Evolutionary conservation across 2,113 vertebrate genomes (phyloP), one percentile per base, ranked within the genome.

Genomic region (Phaethornis superciliosus): DNA sequence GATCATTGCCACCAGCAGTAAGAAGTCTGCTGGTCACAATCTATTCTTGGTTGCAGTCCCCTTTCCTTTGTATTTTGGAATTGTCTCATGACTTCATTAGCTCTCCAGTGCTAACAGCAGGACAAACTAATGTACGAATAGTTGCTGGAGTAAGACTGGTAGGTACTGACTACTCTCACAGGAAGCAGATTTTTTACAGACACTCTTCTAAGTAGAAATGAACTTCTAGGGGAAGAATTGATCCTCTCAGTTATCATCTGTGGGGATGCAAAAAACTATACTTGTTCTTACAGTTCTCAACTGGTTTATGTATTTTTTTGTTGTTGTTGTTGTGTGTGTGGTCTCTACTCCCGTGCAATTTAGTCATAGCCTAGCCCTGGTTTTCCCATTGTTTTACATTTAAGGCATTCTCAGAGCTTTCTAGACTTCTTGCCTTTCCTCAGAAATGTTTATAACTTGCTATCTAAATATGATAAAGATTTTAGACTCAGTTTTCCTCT

Each of bases 371-470:
- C 75, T 82, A 96, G 60, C 83, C 80, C 86, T 71, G 93, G 83
- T 92, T 95, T 94, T 77, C 78, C 76, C 64, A 92, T 93, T 94
- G 89, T 96, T 96, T 83, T 78, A 88, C 64, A 74, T 85, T 93
- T 81, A 85, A 96, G 80, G 91, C 75, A 64, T 90, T 62, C 78
- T 96, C 71, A 83, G 89, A 56, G 28, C 70, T 92, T 90, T 91
- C 88, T 85, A 77, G 72, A 59, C 21, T 62, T 83, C 85, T 95
- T 94, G 68, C 46, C 55, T 83, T 88, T 88, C 46, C 58, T 94
- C 68, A 72, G 42, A n/a, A 49, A 62, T 91, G 88, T 96, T 96
- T 95, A 75, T 94, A 95, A 92, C 60, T 95, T 89, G 67, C 55
- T 81, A 90, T 33, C 62, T 76, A 91, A 89, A 88, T 80, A 70